A percentile compares a stretch with the other conserved stretches of the same genome.
These are phyloP conservation scores for Pseudomugil tenellus DNA, from an alignment of 2,797 vertebrate genomes.

Conservation along the genomic window DNA sequence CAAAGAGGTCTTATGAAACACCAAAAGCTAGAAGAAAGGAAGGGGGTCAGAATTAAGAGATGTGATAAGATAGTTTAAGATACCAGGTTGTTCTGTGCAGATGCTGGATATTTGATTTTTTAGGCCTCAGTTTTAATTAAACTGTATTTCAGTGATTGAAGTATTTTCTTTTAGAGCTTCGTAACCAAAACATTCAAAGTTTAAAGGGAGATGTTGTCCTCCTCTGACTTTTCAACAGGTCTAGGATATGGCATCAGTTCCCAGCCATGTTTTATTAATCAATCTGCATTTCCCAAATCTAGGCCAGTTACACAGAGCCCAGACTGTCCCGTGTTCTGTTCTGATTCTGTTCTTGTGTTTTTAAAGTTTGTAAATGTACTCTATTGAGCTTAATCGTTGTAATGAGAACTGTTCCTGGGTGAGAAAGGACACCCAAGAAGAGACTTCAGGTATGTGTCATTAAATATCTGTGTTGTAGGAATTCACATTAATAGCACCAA, in stretches of 20 bases:
- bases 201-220: constrained; percentile 45
- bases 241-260: constrained; percentile 53
- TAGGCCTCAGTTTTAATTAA: constrained; percentile 15
- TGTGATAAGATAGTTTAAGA: constrained; percentile 42
- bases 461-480: constrained; percentile 5
- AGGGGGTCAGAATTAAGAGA: constrained; percentile 57
- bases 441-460: not conserved
- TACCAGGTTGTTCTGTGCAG: constrained; percentile 15
- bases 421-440: constrained; percentile 8
- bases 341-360: constrained; percentile 41
- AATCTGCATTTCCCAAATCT: constrained; percentile 64
- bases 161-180: constrained; percentile 9
- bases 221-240: constrained; percentile 45
- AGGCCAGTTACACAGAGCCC: constrained; percentile 62
- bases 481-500: constrained; percentile 12
- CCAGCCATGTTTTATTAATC: constrained; percentile 72
- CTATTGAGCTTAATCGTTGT: constrained; percentile 21
- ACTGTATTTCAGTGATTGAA: constrained; percentile 5
- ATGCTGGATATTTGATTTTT: constrained; percentile 18
- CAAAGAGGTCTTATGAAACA: constrained; percentile 66
- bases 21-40: constrained; percentile 32
- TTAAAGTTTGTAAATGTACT: constrained; percentile 41
- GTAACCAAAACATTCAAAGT: constrained; percentile 23
- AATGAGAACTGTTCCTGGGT: constrained; percentile 12
- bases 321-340: constrained; percentile 50